Evolutionary conservation across 2,888 invertebrate species (phyloP).

Genomic region (Philereme vetulata): DNA sequence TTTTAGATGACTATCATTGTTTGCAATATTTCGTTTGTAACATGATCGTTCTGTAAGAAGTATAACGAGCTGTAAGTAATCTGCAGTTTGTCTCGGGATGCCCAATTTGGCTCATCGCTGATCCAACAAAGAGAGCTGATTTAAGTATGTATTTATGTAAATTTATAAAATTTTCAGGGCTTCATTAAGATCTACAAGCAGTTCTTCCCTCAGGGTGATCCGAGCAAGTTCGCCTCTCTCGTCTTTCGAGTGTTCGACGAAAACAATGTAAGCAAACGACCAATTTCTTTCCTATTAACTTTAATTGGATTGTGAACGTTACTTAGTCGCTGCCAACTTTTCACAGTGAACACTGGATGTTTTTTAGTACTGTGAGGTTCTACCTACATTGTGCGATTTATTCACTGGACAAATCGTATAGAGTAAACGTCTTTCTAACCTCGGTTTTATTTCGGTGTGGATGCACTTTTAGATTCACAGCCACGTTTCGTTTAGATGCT

Average conservation of each 20-base stretch:
- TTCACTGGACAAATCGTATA: too few relatives aligned
- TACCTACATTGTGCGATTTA: too few relatives aligned
- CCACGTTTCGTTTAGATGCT: too few relatives aligned
- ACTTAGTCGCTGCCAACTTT: slow-evolving; percentile 10
- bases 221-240: slow-evolving; percentile 98
- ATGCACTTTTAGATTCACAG: too few relatives aligned
- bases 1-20: too few relatives aligned
- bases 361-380: too few relatives aligned
- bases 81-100: too few relatives aligned
- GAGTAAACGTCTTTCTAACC: too few relatives aligned
- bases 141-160: background rate
- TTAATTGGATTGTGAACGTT: slow-evolving; percentile 14
- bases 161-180: slow-evolving; percentile 86
- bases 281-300: slow-evolving; percentile 11
- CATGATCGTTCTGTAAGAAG: too few relatives aligned
- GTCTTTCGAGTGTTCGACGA: slow-evolving; percentile 99
- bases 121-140: background rate
- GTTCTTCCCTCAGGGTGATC: slow-evolving; percentile 99
- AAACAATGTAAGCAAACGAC: slow-evolving; percentile 92
- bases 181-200: slow-evolving; percentile 99
- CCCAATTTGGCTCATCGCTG: background rate
- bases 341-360: background rate
- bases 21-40: too few relatives aligned
- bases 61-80: too few relatives aligned
- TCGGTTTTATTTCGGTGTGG: too few relatives aligned